Evolutionary conservation across 2,797 vertebrate genomes (phyloP), one percentile per base, ranked within the genome.

Genomic region (Cossypha dichroa): DNA sequence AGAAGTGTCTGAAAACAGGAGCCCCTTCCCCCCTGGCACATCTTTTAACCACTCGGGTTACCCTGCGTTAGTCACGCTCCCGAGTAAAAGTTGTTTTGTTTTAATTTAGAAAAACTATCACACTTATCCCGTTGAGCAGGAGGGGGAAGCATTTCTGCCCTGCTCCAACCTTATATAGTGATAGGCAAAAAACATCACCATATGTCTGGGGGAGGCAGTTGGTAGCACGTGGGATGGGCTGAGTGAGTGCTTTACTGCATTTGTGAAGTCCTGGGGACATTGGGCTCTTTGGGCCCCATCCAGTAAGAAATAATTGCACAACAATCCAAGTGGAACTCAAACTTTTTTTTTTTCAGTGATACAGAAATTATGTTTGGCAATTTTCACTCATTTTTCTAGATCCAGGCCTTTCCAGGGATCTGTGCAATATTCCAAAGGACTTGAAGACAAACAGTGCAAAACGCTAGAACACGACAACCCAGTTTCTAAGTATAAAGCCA

Each of bases 171-270:
- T 96, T 84, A 93, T 51, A 86, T 80, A 96, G 96, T 90, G 96
- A 94, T 88, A 85, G 85, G 95, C 72, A 55, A 93, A 80, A 95
- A 96, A 96, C 83, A 70, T 28, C 63, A 95, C 92, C 98, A 98
- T 98, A 96, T 98, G 98, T 95, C 92, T 94, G 97, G 97, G 94
- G 97, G 97, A 96, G 97, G 98, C 96, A 74, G 80, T 51, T 83
- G 85, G 95, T 85, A 85, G 96, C 95, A 88, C 3, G 96, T 97
- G 91, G 97, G 97, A 82, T 25, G 90, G 88, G 94, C 88, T 56
- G 93, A 95, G 94, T 69, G 94, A 94, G 95, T 87, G 85, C 94
- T 94, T 75, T 5, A 38, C 93, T 96, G 95, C 52, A 79, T 95
- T 93, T 95, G 95, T 94, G 83, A 96, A 96, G 91, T 86, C 59